Evolutionary conservation across 2,113 vertebrate species (phyloP).

Genomic region (Peromyscus maniculatus): DNA sequence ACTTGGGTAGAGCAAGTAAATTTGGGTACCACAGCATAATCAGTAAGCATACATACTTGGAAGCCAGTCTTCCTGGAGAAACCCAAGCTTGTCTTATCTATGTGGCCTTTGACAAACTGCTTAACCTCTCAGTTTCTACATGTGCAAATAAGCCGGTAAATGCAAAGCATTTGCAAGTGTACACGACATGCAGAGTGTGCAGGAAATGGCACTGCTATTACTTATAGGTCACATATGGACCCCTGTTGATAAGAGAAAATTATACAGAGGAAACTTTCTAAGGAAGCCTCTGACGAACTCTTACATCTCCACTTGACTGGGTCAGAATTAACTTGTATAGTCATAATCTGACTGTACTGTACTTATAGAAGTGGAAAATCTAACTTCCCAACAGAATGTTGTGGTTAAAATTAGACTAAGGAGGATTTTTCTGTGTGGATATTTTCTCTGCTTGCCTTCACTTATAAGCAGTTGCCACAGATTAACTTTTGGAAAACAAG

Average conservation of each 20-base stretch:
- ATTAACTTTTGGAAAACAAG: neutral
- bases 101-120: conserved; percentile 1
- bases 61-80: neutral
- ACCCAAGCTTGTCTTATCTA: neutral
- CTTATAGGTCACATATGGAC: neutral
- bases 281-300: conserved; percentile 23
- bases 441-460: neutral
- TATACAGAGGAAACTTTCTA: neutral
- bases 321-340: conserved; percentile 39
- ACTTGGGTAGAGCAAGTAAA: conserved; percentile 8
- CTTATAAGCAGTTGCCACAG: neutral
- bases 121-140: neutral
- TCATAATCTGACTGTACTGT: neutral
- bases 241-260: neutral
- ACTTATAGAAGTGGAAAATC: neutral
- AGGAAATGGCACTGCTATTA: neutral
- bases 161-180: neutral
- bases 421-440: neutral
- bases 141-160: conserved; percentile 12
- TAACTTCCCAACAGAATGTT: conserved; percentile 18
- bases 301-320: neutral
- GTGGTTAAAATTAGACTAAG: neutral
- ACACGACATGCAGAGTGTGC: neutral
- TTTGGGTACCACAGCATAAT: neutral
- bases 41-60: neutral